A percentile compares a stretch with the other conserved stretches of the same genome.
phyloP scores from a whole-genome alignment of 2,113 vertebrate genomes.

The Amazona vittata region DNA sequence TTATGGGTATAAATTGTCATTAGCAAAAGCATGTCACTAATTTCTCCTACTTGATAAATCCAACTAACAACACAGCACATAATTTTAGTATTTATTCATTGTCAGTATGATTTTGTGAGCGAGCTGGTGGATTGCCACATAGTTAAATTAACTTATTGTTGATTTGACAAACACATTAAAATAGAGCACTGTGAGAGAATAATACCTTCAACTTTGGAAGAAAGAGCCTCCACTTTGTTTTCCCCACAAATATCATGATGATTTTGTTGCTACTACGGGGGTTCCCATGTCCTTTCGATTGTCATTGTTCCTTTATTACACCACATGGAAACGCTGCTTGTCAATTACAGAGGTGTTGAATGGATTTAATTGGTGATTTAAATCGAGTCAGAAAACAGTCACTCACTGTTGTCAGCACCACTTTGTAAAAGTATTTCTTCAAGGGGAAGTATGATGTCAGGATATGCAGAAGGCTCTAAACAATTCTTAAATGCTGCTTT shows the following conservation, averaged over 20 bases:
- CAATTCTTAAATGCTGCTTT: background rate
- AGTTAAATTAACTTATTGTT: background rate
- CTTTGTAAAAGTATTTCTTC: background rate
- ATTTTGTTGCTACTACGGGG: background rate
- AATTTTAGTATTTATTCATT: background rate
- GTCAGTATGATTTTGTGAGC: background rate
- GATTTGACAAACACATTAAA: background rate
- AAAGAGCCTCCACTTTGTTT: background rate
- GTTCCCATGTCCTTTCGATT: background rate
- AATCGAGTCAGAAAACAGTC: background rate
- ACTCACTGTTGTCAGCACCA: background rate
- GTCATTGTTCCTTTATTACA: background rate
- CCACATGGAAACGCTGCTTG: background rate
- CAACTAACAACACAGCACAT: background rate
- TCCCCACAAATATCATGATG: background rate
- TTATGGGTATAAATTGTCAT: background rate
- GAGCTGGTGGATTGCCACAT: background rate
- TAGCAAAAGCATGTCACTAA: background rate
- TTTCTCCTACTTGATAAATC: background rate
- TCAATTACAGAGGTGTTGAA: background rate
- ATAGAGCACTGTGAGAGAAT: background rate
- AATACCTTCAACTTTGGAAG: background rate
- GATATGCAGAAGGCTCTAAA: background rate
- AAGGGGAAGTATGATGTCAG: background rate
- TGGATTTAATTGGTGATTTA: background rate